Evolutionary conservation across 2,888 invertebrate genomes (phyloP).

Genomic region (Lathronympha strigana): DNA sequence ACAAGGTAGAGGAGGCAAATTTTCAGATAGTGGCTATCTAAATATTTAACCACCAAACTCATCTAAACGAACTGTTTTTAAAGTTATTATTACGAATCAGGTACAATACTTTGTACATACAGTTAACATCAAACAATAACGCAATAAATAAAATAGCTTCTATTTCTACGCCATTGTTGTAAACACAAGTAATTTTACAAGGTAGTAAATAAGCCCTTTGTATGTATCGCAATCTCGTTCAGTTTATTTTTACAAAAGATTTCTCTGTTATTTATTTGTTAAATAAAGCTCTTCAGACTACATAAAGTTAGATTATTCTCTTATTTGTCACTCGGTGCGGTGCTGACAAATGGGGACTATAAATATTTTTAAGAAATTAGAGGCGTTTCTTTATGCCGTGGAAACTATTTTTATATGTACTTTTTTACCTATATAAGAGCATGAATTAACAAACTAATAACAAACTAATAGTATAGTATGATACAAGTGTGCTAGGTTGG

Average conservation of each 20-base stretch:
- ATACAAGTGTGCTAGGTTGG: too few species aligned
- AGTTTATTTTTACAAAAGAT: neutral
- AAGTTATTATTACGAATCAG: too few species aligned
- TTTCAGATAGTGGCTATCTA: too few species aligned
- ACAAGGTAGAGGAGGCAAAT: too few species aligned
- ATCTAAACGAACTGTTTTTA: too few species aligned
- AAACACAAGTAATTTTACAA: neutral
- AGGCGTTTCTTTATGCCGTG: neutral
- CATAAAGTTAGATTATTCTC: neutral
- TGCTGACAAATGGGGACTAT: constrained; percentile 1
- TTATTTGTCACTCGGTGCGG: constrained; percentile 2
- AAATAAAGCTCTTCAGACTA: neutral
- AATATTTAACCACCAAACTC: too few species aligned
- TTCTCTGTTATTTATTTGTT: neutral
- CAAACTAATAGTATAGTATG: too few species aligned
- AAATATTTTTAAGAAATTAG: constrained; percentile 1
- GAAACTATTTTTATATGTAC: too few species aligned
- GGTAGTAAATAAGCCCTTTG: neutral
- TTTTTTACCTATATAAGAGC: too few species aligned
- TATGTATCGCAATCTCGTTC: neutral
- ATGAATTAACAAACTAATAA: too few species aligned
- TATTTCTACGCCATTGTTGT: neutral
- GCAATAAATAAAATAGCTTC: neutral
- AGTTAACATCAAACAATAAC: neutral
- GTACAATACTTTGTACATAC: too few species aligned